Conservation (phyloP, 1,140 invertebrate genomes). For the Dendroctonus ponderosae region DNA sequence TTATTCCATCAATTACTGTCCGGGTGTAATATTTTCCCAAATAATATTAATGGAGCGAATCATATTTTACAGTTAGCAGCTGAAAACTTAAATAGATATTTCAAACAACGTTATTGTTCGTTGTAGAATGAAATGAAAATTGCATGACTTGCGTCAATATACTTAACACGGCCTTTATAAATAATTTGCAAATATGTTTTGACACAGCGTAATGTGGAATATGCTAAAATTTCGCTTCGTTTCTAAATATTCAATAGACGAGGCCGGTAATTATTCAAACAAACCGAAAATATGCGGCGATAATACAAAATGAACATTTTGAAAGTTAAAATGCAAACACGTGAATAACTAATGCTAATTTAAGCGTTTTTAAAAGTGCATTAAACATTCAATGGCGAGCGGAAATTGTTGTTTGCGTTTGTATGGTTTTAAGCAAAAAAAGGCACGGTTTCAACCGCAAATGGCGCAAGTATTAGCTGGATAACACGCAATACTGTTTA, state of each 20-base stretch:
- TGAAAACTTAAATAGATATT: too few species aligned
- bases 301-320: constrained; percentile 17
- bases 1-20: too few species aligned
- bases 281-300: constrained; percentile 6
- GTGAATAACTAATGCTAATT: constrained; percentile 26
- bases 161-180: constrained; percentile 6
- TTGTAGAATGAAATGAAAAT: too few species aligned
- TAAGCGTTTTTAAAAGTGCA: constrained; percentile 18
- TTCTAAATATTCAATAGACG: constrained; percentile 9
- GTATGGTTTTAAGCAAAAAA: constrained; percentile 1
- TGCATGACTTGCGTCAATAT: constrained; percentile 5
- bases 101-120: too few species aligned
- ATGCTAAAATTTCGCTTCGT: constrained; percentile 6
- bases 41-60: too few species aligned
- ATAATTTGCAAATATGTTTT: constrained; percentile 6
- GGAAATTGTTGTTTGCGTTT: constrained; percentile 20
- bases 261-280: constrained; percentile 3
- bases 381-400: constrained; percentile 21
- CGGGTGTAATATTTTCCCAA: too few species aligned
- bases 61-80: too few species aligned
- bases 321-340: constrained; percentile 15
- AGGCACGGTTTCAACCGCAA: neutral
- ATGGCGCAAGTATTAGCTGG: neutral
- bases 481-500: too few species aligned
- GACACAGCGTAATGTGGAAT: neutral